Conservation (phyloP, 2,888 invertebrate genomes). For the Embidobia sp. region DNA sequence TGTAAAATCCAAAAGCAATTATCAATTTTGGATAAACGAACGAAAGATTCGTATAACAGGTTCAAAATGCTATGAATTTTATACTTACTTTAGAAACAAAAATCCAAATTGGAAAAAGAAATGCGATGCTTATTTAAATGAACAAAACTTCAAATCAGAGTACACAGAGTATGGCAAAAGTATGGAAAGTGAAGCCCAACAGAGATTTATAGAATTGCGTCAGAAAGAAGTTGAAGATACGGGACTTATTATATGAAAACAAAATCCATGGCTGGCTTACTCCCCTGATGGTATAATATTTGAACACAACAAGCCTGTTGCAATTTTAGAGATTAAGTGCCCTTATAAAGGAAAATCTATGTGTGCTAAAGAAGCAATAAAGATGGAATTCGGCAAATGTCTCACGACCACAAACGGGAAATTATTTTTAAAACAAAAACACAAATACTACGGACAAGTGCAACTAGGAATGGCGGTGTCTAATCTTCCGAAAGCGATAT, state of each 20-base stretch:
- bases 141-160: conserved; percentile 49
- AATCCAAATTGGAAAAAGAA: conserved; percentile 66
- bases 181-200: conserved; percentile 59
- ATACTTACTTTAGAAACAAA: conserved; percentile 65
- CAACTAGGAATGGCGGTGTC: conserved; percentile 24
- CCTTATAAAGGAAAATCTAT: conserved; percentile 63
- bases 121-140: conserved; percentile 35
- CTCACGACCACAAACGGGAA: background rate
- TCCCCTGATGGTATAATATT: conserved; percentile 69
- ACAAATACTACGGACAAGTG: conserved; percentile 36
- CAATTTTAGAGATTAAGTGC: conserved; percentile 70
- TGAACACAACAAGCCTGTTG: conserved; percentile 57
- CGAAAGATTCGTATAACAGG: conserved; percentile 61
- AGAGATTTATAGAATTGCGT: conserved; percentile 31
- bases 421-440: conserved; percentile 16
- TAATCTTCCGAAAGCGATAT: background rate
- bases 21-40: conserved; percentile 58
- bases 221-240: conserved; percentile 55
- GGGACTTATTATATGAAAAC: conserved; percentile 62
- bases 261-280: conserved; percentile 67
- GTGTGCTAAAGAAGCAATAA: conserved; percentile 23
- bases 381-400: conserved; percentile 47
- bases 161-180: conserved; percentile 63
- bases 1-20: too few species aligned
- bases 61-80: conserved; percentile 64